phyloP scores from a whole-genome alignment of 2,797 vertebrate genomes.

The Toxotes lorentzi region DNA sequence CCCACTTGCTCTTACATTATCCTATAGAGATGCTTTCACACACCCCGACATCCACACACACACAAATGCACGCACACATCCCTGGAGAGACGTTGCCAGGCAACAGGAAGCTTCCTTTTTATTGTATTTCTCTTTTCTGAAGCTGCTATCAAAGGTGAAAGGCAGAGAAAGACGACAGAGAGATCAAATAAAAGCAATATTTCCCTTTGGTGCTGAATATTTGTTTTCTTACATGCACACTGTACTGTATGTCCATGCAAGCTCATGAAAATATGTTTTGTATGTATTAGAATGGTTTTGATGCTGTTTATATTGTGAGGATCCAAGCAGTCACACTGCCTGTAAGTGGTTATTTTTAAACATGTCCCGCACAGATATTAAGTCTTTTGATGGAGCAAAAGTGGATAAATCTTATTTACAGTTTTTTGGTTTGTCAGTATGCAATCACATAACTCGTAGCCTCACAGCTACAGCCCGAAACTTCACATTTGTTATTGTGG shows the following conservation, averaged over 20 bases:
- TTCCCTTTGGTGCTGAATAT: conserved; percentile 20
- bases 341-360: not conserved
- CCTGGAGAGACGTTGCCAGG: conserved; percentile 77
- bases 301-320: not conserved
- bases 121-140: conserved; percentile 50
- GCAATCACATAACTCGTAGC: conserved; percentile 1
- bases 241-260: not conserved
- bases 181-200: conserved; percentile 49
- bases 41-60: conserved; percentile 19
- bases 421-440: not conserved
- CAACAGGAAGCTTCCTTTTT: conserved; percentile 75
- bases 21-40: conserved; percentile 32
- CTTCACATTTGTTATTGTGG: conserved; percentile 35
- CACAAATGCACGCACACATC: conserved; percentile 32
- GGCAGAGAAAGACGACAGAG: conserved; percentile 31
- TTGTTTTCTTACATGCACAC: conserved; percentile 3
- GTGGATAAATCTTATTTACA: not conserved
- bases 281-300: not conserved
- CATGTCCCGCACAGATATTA: not conserved
- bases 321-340: not conserved
- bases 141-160: conserved; percentile 62
- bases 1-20: conserved; percentile 49
- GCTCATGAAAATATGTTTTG: conserved; percentile 17
- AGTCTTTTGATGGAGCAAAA: not conserved
- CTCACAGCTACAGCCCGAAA: not conserved